Base-by-base conservation (phyloP, 2,888 invertebrate genomes). In the Euproctis similis region DNA sequence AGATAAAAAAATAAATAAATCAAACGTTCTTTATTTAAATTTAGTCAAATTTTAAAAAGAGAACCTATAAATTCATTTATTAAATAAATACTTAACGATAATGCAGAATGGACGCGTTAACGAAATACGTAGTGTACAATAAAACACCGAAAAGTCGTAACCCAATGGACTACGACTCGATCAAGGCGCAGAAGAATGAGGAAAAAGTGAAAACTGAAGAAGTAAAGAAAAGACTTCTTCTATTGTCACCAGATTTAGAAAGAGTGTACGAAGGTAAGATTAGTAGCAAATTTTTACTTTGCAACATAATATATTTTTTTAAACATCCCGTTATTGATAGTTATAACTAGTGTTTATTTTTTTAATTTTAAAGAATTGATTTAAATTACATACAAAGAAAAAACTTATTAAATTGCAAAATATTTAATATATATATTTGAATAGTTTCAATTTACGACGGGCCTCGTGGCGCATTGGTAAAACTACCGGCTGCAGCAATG, bases 121-220 rank as follows among this genome's bases (percentile, higher is more conserved):
- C 74, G 25, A 75, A 70, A 26, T 82, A 56, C 34, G 37, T 82
- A 34, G 67, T 82, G 20, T 82, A 82, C 36, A 82, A 82, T 41
- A 70, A 64, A 55, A 77, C 69, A 2, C 82, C 82, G n/a, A 61
- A 59, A 35, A 59, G 59, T 10, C 62, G 58, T 3, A 59, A 68
- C 21, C 53, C 37, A 29, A 65, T 78, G 67, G 76, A 78, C 46
- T 78, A 77, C 39, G 75, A 73, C 3, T 44, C 65, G 0, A 59
- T 74, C 25, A 68, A 63, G 44, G 55, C 58, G 3, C 60, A 67
- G 37, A 71, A 67, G 43, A 63, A 59, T 31, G 68, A 66, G 16
- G 53, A 34, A 13, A 32, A 30, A 28, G 34, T 39, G 10, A 37
- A 30, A 28, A 36, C 34, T 14, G 69, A 61, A 25, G 50, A 53